Percentiles rank a stretch among this genome's conserved stretches.
Evolutionary conservation across 2,888 invertebrate species (phyloP).

Genomic region (Ectemnius continuus): DNA sequence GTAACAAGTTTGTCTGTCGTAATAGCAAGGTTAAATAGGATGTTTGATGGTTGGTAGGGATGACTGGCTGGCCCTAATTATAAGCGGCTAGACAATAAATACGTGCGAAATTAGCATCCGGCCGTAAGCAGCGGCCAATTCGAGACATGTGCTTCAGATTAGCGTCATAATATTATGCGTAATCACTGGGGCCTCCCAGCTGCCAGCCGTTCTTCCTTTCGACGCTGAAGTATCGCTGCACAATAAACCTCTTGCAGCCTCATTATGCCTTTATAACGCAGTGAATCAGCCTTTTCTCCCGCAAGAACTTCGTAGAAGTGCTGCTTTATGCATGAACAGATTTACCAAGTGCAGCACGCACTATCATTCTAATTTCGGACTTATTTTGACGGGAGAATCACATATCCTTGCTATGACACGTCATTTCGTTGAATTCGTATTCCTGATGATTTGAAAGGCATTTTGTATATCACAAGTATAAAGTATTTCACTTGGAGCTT

Average conservation of each 20-base stretch:
- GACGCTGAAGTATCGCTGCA: slow-evolving; percentile 15
- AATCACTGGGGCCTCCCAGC: slow-evolving; percentile 67
- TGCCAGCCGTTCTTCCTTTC: slow-evolving; percentile 58
- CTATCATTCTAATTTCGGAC: not conserved
- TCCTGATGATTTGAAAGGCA: too few relatives aligned
- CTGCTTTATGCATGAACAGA: too few relatives aligned
- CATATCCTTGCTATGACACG: too few relatives aligned
- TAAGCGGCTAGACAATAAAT: slow-evolving; percentile 24
- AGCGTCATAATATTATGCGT: slow-evolving; percentile 72
- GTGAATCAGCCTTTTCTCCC: slow-evolving; percentile 10
- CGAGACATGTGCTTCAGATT: slow-evolving; percentile 67
- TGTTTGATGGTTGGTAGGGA: too few relatives aligned
- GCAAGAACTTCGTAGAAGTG: not conserved
- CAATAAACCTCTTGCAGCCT: slow-evolving; percentile 3
- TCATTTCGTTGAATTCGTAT: too few relatives aligned
- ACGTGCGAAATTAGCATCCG: slow-evolving; percentile 61
- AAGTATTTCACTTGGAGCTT: too few relatives aligned
- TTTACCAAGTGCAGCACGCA: not conserved
- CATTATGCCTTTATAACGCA: slow-evolving; percentile 17
- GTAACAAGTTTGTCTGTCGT: too few relatives aligned
- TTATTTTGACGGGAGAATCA: too few relatives aligned
- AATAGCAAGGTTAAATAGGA: too few relatives aligned
- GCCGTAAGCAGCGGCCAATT: slow-evolving; percentile 65
- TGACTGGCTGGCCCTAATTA: not conserved
- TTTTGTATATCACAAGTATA: too few relatives aligned